Evolutionary conservation across 2,888 invertebrate genomes (phyloP), one percentile per base, ranked within the genome.

Genomic region (Caradrina clavipalpis): DNA sequence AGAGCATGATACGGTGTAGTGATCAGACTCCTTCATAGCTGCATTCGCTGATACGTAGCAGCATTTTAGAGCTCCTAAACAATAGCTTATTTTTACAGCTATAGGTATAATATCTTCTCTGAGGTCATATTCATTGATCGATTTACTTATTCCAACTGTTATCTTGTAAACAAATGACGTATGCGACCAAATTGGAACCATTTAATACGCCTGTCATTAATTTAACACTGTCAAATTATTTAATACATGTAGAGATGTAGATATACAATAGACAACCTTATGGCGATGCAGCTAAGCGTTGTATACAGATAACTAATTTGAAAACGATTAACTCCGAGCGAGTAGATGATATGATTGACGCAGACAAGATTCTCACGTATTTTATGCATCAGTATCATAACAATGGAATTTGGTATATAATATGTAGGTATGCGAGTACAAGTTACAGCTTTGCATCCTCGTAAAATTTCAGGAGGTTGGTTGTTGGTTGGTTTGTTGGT

Each of bases 321-420:
- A 73, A 77, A 77, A 77, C 55, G 21, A 77, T 77, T 76, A 56
- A 56, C 71, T 77, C 21, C 39, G 51, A 70, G 55, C 35, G 54
- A 55, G 6, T 51, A 64, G 49, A 70, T 53, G 64, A 39, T 68
- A 63, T 56, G 26, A 68, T 53, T 80, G 77, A 76, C 59, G 55
- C 62, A 35, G 63, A 56, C 59, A 54, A 39, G 54, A 54, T 73
- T 81, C 81, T 67, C 68, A 65, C 67, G 68, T 51, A 55, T 54
- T 65, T 17, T 50, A 59, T 26, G 54, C 59, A 10, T 57, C 70
- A 21, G 49, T 51, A 75, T 22, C 21, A 11, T 53, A 49, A 58
- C 66, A 73, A 77, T 73, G 61, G 77, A 61, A 56, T 35, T 59
- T 2, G 17, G 17, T 17, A 45, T 45, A 6, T 45, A 45, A 58